These are phyloP conservation scores for Aphidius ervi DNA, from an alignment of 1,140 invertebrate genomes.

Conservation along the genomic window DNA sequence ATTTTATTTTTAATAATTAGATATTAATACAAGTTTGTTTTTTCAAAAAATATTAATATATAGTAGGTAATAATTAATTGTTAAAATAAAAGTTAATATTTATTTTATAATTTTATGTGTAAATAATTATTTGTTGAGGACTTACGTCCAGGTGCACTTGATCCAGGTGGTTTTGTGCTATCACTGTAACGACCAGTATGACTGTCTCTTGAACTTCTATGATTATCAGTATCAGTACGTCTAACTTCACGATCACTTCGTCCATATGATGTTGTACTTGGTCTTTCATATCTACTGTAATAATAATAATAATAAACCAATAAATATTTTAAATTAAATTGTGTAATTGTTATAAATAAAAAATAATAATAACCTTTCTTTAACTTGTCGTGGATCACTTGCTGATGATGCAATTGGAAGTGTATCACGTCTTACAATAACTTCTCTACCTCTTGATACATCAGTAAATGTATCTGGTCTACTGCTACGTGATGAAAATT, in stretches of 20 bases:
- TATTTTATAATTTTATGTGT: conserved; percentile 20
- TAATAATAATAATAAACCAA: conserved; percentile 19
- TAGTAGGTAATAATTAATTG: too few relatives aligned
- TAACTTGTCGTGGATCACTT: conserved; percentile 48
- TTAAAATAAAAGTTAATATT: too few relatives aligned
- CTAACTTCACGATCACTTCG: conserved; percentile 46
- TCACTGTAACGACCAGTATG: conserved; percentile 44
- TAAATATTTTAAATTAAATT: conserved; percentile 13
- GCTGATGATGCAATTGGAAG: conserved; percentile 35
- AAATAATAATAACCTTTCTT: conserved; percentile 39
- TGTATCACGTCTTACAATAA: conserved; percentile 45
- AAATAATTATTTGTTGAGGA: conserved; percentile 24
- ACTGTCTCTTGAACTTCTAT: conserved; percentile 46
- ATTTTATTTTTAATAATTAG: too few relatives aligned
- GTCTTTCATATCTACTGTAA: conserved; percentile 40
- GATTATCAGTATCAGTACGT: conserved; percentile 44
- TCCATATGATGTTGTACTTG: conserved; percentile 38
- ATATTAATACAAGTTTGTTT: too few relatives aligned
- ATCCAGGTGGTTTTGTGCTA: conserved; percentile 45
- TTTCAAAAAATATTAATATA: too few relatives aligned
- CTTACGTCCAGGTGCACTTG: conserved; percentile 43
- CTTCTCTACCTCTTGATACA: conserved; percentile 44
- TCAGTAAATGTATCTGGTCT: conserved; percentile 46
- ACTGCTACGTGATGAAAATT: conserved; percentile 44
- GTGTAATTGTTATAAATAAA: conserved; percentile 1